Evolutionary conservation across 2,797 vertebrate genomes (phyloP), one percentile per base, ranked within the genome.

Genomic region (Sebastolobus alascanus): DNA sequence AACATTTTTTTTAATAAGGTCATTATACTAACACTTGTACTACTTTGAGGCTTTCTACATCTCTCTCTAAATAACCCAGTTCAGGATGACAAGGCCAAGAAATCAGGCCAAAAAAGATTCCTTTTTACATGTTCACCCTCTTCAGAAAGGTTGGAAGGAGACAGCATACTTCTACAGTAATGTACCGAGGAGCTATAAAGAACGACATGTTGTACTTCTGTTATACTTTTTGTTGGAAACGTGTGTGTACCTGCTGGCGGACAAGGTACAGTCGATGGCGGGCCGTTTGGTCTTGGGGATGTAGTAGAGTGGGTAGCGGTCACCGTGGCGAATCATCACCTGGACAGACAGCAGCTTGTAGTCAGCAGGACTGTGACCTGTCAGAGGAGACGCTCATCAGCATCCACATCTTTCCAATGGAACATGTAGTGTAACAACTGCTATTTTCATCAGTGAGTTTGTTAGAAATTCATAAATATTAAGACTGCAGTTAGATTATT

Each of bases 271-370:
- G 95, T 98, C 97, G 13, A 99, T 98, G 80, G 97, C 91, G 2
- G 97, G 98, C 27, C 96, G 95, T 89, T 97, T 99, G 80, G 97
- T 99, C 92, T 97, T 98, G 72, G 99, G 99, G 91, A 99, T 99
- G 89, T 95, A 93, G 85, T 99, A 99, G 0, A 99, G 96, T 0
- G 98, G 98, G 75, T 99, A 99, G 66, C 99, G 96, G 90, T 99
- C 99, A 0, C 99, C 99, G 5, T 99, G 99, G 35, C 99, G 97
- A 92, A 99, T 98, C 95, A 99, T 95, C 92, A 98, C 97, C 10
- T 99, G 97, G 65, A 98, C 97, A 0, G 97, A 97, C 71, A 98
- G 93, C 84, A 99, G 94, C 90, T 97, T 97, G 89, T 98, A 99
- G 89, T 99, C 97, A 31, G 96, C 97, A 11, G 96, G 98, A 78